phyloP scores from a whole-genome alignment of 2,888 invertebrate genomes.

The Brenthis hecate region DNA sequence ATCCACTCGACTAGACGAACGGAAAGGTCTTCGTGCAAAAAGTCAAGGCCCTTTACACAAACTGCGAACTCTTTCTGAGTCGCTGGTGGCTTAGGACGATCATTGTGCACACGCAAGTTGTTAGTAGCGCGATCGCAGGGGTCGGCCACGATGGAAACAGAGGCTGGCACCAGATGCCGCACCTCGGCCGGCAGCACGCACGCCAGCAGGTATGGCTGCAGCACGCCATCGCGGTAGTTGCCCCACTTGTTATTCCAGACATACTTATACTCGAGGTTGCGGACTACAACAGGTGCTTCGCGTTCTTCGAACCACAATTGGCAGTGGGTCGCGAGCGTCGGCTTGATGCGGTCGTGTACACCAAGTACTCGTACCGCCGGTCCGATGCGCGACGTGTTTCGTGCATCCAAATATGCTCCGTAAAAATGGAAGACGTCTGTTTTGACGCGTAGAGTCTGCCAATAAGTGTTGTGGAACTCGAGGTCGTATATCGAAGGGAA shows the following conservation, averaged over 20 bases:
- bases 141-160: constrained; percentile 92
- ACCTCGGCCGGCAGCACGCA: constrained; percentile 92
- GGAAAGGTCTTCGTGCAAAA: constrained; percentile 94
- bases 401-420: constrained; percentile 93
- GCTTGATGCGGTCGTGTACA: constrained; percentile 95
- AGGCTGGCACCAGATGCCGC: constrained; percentile 88
- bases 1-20: constrained; percentile 97
- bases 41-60: constrained; percentile 96
- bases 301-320: constrained; percentile 95
- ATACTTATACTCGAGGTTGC: constrained; percentile 94
- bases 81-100: constrained; percentile 82
- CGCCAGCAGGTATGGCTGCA: constrained; percentile 94
- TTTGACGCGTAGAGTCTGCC: constrained; percentile 91
- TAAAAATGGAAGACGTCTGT: constrained; percentile 95
- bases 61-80: constrained; percentile 92
- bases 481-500: constrained; percentile 95
- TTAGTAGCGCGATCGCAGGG: constrained; percentile 93
- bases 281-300: constrained; percentile 90
- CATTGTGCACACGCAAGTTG: constrained; percentile 91
- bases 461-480: constrained; percentile 96
- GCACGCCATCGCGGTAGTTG: constrained; percentile 94
- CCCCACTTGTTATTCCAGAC: constrained; percentile 98
- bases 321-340: constrained; percentile 90
- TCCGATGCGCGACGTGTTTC: constrained; percentile 89
- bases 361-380: constrained; percentile 92